Conservation (phyloP, 2,797 vertebrate genomes). For the Rhynchonycteris naso region DNA sequence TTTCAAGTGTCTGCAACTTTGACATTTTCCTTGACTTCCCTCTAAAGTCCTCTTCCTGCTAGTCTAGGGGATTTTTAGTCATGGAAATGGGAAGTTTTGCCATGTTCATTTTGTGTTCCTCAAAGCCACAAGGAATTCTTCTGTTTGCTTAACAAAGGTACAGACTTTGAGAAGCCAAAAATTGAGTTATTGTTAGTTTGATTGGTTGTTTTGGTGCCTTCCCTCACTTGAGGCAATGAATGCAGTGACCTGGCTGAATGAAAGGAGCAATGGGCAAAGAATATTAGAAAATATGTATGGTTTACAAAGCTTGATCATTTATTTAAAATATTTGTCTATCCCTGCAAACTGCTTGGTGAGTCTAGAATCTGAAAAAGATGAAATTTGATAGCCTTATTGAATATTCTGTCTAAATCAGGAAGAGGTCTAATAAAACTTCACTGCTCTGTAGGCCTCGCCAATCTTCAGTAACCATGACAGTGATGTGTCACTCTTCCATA, state of each 20-base stretch:
- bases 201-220: neutral
- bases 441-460: neutral
- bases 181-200: neutral
- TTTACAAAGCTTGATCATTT: slow-evolving; percentile 26
- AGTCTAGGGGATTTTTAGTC: neutral
- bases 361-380: neutral
- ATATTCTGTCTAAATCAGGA: neutral
- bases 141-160: neutral
- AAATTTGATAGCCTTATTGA: neutral
- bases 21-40: neutral
- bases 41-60: neutral
- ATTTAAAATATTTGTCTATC: neutral
- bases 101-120: neutral
- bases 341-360: neutral
- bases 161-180: slow-evolving; percentile 9
- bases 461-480: neutral
- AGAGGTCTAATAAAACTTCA: neutral
- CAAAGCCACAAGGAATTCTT: neutral
- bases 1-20: neutral
- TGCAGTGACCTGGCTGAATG: neutral
- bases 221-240: neutral
- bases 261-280: neutral
- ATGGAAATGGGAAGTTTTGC: neutral
- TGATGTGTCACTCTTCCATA: neutral
- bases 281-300: neutral